These are phyloP conservation scores for Gymnorhina tibicen DNA, from an alignment of 2,113 vertebrate genomes.

Conservation along the genomic window DNA sequence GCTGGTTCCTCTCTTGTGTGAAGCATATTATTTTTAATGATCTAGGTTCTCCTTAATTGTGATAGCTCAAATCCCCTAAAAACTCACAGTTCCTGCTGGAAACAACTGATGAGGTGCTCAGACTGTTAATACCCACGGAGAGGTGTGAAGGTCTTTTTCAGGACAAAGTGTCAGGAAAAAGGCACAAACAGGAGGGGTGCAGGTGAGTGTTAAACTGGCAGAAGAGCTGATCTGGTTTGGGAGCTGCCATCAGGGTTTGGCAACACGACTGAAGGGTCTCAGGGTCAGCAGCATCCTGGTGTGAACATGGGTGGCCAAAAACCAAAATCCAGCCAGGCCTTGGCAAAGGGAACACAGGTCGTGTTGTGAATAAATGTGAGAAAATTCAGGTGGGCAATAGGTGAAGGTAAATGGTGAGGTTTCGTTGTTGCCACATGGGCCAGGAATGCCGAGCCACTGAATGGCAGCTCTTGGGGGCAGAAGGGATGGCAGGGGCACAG, in stretches of 20 bases:
- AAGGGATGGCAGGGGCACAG: not conserved
- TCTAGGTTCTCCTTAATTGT: slow-evolving; percentile 15
- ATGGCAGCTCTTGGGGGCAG: not conserved
- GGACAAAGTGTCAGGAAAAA: not conserved
- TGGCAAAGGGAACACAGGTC: not conserved
- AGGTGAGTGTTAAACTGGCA: not conserved
- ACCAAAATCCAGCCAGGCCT: not conserved
- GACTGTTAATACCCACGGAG: not conserved
- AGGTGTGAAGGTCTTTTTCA: not conserved
- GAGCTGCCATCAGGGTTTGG: not conserved
- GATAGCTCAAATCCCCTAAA: not conserved
- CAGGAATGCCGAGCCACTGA: not conserved
- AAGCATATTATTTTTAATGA: slow-evolving; percentile 50
- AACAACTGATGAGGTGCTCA: not conserved
- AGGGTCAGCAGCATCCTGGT: not conserved
- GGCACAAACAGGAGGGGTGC: not conserved
- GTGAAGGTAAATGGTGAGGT: not conserved
- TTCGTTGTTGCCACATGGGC: not conserved
- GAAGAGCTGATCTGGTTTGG: not conserved
- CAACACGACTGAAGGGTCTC: not conserved
- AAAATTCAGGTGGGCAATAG: not conserved
- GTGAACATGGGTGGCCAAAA: not conserved
- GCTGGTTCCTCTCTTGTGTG: not conserved
- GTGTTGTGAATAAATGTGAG: not conserved
- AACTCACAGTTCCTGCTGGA: not conserved